Evolutionary conservation across 2,113 vertebrate genomes (phyloP).

Genomic region (Limnothrissa miodon): DNA sequence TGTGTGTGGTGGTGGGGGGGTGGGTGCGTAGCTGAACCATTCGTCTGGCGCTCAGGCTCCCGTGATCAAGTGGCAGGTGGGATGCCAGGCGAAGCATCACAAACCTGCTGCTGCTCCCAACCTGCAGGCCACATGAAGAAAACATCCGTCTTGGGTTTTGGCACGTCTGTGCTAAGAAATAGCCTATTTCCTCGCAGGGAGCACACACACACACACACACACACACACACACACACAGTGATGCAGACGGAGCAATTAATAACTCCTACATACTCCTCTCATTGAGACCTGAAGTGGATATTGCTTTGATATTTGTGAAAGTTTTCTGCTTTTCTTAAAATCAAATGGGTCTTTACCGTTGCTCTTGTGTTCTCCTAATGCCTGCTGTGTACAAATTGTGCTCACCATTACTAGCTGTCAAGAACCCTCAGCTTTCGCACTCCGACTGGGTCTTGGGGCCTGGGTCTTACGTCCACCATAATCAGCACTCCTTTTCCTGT

Average conservation of each 20-base stretch:
- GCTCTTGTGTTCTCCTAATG: not conserved
- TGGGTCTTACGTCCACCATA: not conserved
- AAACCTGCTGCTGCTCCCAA: not conserved
- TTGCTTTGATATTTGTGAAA: not conserved
- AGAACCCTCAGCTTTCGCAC: not conserved
- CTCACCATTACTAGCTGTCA: not conserved
- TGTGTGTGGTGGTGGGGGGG: not conserved
- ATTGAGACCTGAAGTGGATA: not conserved
- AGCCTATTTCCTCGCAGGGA: not conserved
- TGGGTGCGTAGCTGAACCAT: not conserved
- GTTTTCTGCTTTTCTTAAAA: not conserved
- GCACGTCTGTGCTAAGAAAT: not conserved
- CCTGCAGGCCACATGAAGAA: not conserved
- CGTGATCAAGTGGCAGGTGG: not conserved
- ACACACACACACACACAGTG: not conserved
- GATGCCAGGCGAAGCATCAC: not conserved
- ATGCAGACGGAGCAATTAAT: not conserved
- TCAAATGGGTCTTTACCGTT: not conserved
- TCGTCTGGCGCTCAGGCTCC: not conserved
- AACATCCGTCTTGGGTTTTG: not conserved
- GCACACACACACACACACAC: not conserved
- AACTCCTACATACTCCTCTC: not conserved
- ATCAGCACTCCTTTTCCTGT: not conserved
- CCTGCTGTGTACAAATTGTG: not conserved
- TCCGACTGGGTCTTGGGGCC: not conserved